A percentile compares a stretch with the other conserved stretches of the same genome.
Evolutionary conservation across 2,888 invertebrate genomes (phyloP).

Genomic region (Troides helena): DNA sequence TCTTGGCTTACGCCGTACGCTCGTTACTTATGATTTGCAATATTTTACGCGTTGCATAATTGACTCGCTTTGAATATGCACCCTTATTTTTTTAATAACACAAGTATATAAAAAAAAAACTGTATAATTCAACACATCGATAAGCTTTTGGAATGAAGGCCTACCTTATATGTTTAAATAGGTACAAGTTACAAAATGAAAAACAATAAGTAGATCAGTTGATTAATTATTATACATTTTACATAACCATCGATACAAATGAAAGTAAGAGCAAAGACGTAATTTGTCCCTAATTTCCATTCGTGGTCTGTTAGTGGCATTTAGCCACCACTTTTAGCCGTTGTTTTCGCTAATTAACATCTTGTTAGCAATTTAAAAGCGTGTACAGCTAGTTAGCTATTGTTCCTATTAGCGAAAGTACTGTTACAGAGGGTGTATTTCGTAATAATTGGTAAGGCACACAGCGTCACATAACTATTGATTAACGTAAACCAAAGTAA

Average conservation of each 20-base stretch:
- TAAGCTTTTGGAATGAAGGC: conserved; percentile 14
- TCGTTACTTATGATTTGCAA: conserved; percentile 67
- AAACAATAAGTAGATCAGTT: conserved; percentile 64
- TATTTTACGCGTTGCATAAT: conserved; percentile 74
- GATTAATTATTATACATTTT: conserved; percentile 61
- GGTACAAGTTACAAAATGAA: conserved; percentile 50
- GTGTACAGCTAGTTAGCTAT: conserved; percentile 48
- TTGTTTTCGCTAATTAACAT: conserved; percentile 78
- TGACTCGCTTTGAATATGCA: conserved; percentile 52
- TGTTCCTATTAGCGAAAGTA: conserved; percentile 62
- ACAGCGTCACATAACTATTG: conserved; percentile 49
- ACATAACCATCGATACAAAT: conserved; percentile 65
- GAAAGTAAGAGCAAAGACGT: conserved; percentile 73
- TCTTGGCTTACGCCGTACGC: conserved; percentile 55
- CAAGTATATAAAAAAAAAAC: background rate
- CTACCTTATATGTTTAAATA: conserved; percentile 40
- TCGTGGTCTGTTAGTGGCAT: conserved; percentile 64
- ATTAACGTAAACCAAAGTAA: conserved; percentile 42
- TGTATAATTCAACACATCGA: conserved; percentile 39
- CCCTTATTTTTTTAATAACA: conserved; percentile 26
- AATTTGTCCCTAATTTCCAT: conserved; percentile 78
- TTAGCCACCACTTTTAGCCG: conserved; percentile 65
- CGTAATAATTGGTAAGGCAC: conserved; percentile 65
- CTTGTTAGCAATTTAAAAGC: conserved; percentile 78
- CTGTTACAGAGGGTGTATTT: conserved; percentile 57